Evolutionary conservation across 2,888 invertebrate species (phyloP), one percentile per base, ranked within the genome.

Genomic region (Luffia ferchaultella): DNA sequence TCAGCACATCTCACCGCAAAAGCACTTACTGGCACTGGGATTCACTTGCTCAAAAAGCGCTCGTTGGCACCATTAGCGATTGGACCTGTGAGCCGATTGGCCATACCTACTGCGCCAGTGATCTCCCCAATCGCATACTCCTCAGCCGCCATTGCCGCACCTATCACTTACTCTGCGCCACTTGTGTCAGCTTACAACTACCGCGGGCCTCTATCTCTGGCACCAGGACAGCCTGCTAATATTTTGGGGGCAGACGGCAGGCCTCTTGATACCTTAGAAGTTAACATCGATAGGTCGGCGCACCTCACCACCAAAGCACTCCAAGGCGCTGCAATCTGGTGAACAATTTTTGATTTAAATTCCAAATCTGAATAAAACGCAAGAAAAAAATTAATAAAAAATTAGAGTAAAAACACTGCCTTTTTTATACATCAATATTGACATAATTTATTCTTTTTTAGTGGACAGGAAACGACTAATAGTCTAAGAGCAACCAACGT

Each of bases 171-270:
- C 50, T 45, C 55, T 45, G 48, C 55, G 20, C 55, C 30, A 30
- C 44, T 64, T 16, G 46, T 65, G 50, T 55, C 64, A 41, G 67
- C 70, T 2, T 57, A 53, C 55, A 76, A 76, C 68, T 77, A 76
- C 64, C 68, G 74, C 53, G 76, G 71, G 16, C 77, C 78, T 9
- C 65, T 78, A 56, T 80, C 82, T 16, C 68, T 82, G 52, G 77
- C 78, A 1, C 82, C 78, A 12, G 76, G 79, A 40, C 76, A 78
- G 60, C 80, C 80, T 54, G 82, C 82, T 58, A 73, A 72, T 63
- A 65, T 82, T 52, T 60, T 79, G 50, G 77, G 63, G 2, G 68
- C 77, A 16, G 78, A 76, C 57, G 80, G 82, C 63, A 71, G 77
- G 61, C 80, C 80, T 3, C 65, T 82, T 18, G 80, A 80, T 58